Conservation (phyloP, 2,797 vertebrate genomes). For the Cephalopachus bancanus region DNA sequence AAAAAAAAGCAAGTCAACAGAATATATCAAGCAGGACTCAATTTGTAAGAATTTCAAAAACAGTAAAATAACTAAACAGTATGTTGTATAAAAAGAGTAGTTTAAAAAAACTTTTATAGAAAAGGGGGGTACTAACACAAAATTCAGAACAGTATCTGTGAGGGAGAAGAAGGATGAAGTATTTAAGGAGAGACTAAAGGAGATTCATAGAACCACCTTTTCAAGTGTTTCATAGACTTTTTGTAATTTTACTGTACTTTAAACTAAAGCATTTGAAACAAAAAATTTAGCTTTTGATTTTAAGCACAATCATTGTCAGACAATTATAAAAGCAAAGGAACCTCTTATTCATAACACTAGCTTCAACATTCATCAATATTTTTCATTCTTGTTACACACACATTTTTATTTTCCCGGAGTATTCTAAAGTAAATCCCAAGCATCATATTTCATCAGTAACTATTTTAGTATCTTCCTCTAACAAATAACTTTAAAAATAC, state of each 20-base stretch:
- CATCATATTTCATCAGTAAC: neutral
- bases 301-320: conserved; percentile 41
- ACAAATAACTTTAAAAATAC: conserved; percentile 26
- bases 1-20: neutral
- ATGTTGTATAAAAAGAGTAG: conserved; percentile 12
- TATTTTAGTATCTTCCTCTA: neutral
- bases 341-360: neutral
- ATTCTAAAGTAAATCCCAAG: conserved; percentile 50
- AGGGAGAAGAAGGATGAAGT: neutral
- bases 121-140: conserved; percentile 6
- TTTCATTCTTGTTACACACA: neutral
- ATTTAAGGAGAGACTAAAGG: neutral
- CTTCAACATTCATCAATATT: conserved; percentile 8
- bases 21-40: conserved; percentile 15
- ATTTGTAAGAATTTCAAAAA: conserved; percentile 48
- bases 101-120: neutral
- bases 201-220: neutral
- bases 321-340: conserved; percentile 16
- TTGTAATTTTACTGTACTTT: neutral
- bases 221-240: neutral
- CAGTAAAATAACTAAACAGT: neutral
- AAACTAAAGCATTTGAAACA: conserved; percentile 32
- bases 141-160: conserved; percentile 23
- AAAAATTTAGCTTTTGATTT: conserved; percentile 48
- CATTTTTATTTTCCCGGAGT: conserved; percentile 37